Conservation (phyloP, 2,888 invertebrate genomes). For the Xylophagus ater region DNA sequence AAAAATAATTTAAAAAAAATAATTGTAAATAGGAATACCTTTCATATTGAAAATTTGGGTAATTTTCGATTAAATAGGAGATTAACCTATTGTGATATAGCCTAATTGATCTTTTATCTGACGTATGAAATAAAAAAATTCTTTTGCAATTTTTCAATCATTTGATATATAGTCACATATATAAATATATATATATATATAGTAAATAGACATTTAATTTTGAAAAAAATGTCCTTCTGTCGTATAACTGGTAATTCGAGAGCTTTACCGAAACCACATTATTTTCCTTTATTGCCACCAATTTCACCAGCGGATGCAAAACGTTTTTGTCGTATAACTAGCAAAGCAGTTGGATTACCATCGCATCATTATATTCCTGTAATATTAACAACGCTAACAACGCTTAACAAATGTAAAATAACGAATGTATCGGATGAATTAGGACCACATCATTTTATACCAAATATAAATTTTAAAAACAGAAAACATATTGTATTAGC, state of each 20-base stretch:
- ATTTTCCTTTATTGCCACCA: constrained; percentile 68
- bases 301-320: constrained; percentile 75
- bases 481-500: constrained; percentile 55
- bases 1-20: no score
- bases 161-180: no score
- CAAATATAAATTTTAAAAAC: constrained; percentile 51
- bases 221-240: constrained; percentile 60
- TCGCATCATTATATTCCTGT: constrained; percentile 73
- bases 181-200: no score
- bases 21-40: no score
- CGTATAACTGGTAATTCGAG: constrained; percentile 71
- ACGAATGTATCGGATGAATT: constrained; percentile 53
- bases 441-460: constrained; percentile 50
- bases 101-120: no score
- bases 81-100: no score
- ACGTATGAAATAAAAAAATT: no score
- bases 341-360: constrained; percentile 61
- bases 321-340: constrained; percentile 66
- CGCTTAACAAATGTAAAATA: constrained; percentile 48
- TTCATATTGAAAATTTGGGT: no score
- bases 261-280: constrained; percentile 70
- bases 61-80: no score
- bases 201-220: no score
- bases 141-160: no score
- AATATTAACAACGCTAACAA: constrained; percentile 44